Evolutionary conservation across 2,797 vertebrate genomes (phyloP), one percentile per base, ranked within the genome.

Genomic region (Chromis chromis): DNA sequence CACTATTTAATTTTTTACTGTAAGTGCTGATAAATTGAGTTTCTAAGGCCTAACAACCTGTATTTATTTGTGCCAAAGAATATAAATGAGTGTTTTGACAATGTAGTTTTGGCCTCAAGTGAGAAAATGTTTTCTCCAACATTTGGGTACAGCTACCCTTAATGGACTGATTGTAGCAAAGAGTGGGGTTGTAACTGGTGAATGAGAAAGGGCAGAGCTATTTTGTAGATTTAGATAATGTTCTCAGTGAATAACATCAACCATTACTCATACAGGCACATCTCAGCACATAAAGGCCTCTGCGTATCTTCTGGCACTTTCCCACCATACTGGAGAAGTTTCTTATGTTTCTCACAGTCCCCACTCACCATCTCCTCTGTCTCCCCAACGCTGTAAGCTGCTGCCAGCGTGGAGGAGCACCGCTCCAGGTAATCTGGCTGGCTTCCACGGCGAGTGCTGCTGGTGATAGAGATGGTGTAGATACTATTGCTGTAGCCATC

Each of bases 401-500:
- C 94, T 19, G 97, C 95, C 66, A 99, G 88, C 0, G 95, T 99
- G 81, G 97, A 98, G 0, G 97, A 91, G 84, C 98, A 99, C 68
- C 90, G 95, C 88, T 99, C 98, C 74, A 96, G 93, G 93, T 96
- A 95, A 92, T 95, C 96, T 0, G 97, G 96, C 65, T 91, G 95
- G 82, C 92, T 89, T 11, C 96, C 96, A 0, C 81, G 93, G 81
- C 86, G 94, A 5, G 95, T 94, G 36, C 95, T 94, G 91, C 97
- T 96, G 92, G 96, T 96, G 84, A 99, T 94, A 58, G 98, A 98
- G 88, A 99, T 95, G 42, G 97, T 98, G 83, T 97, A 98, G 90
- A 99, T 97, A 76, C 97, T 99, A 84, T 94, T 96, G 91, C 96
- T 95, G 87, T 99, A 99, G 80, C 98, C 97, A 0, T 99, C 98